Percentiles rank a stretch among this genome's conserved stretches.
phyloP scores from a whole-genome alignment of 2,888 invertebrate species.

The Dicyrtoma fusca region DNA sequence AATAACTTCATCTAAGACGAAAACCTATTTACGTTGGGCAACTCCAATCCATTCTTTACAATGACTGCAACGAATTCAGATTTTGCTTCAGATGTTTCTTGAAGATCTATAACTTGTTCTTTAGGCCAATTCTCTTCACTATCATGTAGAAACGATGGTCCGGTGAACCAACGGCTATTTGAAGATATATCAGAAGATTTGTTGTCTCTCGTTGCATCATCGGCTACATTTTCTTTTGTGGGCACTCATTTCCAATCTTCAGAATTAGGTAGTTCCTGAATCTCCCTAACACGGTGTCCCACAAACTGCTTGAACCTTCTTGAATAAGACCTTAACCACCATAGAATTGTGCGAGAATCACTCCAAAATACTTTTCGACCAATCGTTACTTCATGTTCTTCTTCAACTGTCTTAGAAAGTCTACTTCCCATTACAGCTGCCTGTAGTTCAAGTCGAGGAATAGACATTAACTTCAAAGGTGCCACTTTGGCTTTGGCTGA shows the following conservation, averaged over 20 bases:
- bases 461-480: constrained; percentile 32
- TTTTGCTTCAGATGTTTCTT: not conserved
- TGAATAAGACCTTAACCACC: constrained; percentile 42
- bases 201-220: constrained; percentile 43
- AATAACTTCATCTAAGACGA: too few species aligned
- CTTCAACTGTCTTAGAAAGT: constrained; percentile 7
- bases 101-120: not conserved
- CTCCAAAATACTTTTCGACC: constrained; percentile 35
- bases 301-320: constrained; percentile 44
- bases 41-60: too few species aligned
- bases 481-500: constrained; percentile 40
- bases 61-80: not conserved
- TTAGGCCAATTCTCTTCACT: constrained; percentile 33
- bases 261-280: constrained; percentile 36
- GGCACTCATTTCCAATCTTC: constrained; percentile 46
- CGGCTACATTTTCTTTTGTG: constrained; percentile 44
- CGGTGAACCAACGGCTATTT: constrained; percentile 43
- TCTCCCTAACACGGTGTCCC: constrained; percentile 47
- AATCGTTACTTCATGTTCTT: constrained; percentile 29
- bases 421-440: constrained; percentile 40
- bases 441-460: constrained; percentile 45
- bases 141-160: constrained; percentile 44
- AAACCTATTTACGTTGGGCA: too few species aligned
- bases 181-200: not conserved
- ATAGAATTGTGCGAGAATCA: constrained; percentile 43